Evolutionary conservation across 2,888 invertebrate genomes (phyloP).

Genomic region (Tubulanus polymorphus): DNA sequence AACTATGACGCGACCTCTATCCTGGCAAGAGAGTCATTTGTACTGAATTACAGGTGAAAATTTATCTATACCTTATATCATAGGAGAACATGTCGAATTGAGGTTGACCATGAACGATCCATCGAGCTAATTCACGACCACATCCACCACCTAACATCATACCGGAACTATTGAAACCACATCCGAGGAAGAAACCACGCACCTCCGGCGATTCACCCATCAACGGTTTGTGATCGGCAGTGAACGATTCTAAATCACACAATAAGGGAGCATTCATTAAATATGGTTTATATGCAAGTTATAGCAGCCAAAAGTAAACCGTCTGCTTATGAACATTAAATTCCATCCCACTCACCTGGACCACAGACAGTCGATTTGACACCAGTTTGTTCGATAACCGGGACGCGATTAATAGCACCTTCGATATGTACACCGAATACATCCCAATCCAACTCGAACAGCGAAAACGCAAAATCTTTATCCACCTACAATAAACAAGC

Average conservation of each 20-base stretch:
- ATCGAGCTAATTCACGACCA: conserved; percentile 77
- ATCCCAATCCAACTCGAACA: conserved; percentile 84
- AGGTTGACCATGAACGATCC: conserved; percentile 80
- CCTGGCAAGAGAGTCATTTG: too few species aligned
- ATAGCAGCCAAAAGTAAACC: not conserved
- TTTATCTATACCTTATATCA: conserved; percentile 73
- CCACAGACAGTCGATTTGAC: conserved; percentile 85
- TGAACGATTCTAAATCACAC: conserved; percentile 68
- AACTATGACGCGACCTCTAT: too few species aligned
- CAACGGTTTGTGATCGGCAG: conserved; percentile 84
- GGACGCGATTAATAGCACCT: conserved; percentile 69
- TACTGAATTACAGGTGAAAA: too few species aligned
- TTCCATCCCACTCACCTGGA: conserved; percentile 55
- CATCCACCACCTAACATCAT: conserved; percentile 85
- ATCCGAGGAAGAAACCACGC: conserved; percentile 75
- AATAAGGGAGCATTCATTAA: not conserved
- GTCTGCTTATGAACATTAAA: not conserved
- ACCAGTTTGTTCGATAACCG: conserved; percentile 69
- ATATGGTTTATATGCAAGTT: not conserved
- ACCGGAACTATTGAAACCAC: conserved; percentile 86
- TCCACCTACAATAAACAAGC: conserved; percentile 56
- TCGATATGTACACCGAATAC: conserved; percentile 73
- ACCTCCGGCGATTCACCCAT: conserved; percentile 63
- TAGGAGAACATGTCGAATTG: conserved; percentile 80
- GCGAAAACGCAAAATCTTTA: conserved; percentile 73